Evolutionary conservation across 1,140 invertebrate genomes (phyloP).

Genomic region (Drosophila simulans): DNA sequence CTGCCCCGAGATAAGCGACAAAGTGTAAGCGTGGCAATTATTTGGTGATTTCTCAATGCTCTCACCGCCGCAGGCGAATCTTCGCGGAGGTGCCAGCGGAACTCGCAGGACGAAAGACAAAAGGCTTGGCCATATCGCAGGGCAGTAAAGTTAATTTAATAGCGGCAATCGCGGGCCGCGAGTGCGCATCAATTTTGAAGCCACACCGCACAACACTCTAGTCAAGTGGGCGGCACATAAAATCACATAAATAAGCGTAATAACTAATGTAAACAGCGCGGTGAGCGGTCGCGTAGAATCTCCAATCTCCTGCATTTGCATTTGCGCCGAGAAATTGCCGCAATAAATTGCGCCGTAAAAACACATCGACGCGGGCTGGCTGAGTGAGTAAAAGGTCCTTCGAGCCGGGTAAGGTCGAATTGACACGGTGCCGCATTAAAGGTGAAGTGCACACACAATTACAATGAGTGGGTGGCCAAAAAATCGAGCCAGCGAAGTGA

Average conservation of each 20-base stretch:
- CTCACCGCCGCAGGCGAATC: constrained; percentile 11
- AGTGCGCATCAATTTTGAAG: constrained; percentile 73
- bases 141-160: constrained; percentile 79
- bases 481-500: constrained; percentile 50
- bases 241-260: constrained; percentile 77
- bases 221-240: constrained; percentile 48
- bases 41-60: constrained; percentile 78
- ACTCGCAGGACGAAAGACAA: constrained; percentile 25
- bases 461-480: constrained; percentile 64
- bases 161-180: constrained; percentile 53
- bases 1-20: constrained; percentile 78
- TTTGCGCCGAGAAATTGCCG: too few relatives aligned
- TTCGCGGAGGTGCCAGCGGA: constrained; percentile 35
- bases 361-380: constrained; percentile 58
- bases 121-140: constrained; percentile 74
- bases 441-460: constrained; percentile 77
- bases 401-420: constrained; percentile 36
- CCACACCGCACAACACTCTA: constrained; percentile 46
- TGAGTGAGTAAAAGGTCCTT: constrained; percentile 9
- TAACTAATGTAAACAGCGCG: constrained; percentile 79
- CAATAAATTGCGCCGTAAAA: constrained; percentile 66
- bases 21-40: constrained; percentile 81
- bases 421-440: constrained; percentile 76
- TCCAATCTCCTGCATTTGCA: constrained; percentile 63
- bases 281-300: constrained; percentile 53